A percentile compares a stretch with the other conserved stretches of the same genome.
phyloP scores from a whole-genome alignment of 2,797 vertebrate species.

The Syngnathus rostellatus region DNA sequence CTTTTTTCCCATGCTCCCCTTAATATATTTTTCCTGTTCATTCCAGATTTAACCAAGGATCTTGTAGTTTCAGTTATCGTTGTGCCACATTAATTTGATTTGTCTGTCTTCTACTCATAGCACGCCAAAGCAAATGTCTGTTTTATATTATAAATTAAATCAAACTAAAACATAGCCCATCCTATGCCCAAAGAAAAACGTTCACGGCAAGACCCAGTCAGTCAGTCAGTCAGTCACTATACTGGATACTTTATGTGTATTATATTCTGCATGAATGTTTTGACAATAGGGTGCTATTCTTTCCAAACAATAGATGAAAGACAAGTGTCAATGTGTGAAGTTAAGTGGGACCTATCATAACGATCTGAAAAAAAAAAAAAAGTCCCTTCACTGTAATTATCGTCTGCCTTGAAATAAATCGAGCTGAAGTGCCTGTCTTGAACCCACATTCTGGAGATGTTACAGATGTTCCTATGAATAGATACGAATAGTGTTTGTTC shows the following conservation, averaged over 20 bases:
- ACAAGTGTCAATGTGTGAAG: slow-evolving; percentile 27
- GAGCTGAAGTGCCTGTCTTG: slow-evolving; percentile 20
- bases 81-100: neutral
- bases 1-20: neutral
- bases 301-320: neutral
- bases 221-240: neutral
- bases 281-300: neutral
- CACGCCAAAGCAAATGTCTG: neutral
- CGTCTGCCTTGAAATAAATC: slow-evolving; percentile 33
- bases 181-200: neutral
- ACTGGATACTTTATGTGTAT: neutral
- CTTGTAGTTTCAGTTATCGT: neutral
- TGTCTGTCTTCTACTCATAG: neutral
- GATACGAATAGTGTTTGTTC: slow-evolving; percentile 16
- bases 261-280: neutral
- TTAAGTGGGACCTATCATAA: slow-evolving; percentile 37
- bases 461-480: slow-evolving; percentile 40
- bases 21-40: neutral
- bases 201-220: neutral
- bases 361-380: slow-evolving; percentile 12
- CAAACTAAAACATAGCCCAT: neutral
- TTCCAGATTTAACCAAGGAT: neutral
- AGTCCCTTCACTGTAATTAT: slow-evolving; percentile 33
- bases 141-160: neutral
- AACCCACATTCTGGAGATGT: slow-evolving; percentile 36